Base-by-base conservation (phyloP, 2,113 vertebrate genomes). In the Platanista minor region DNA sequence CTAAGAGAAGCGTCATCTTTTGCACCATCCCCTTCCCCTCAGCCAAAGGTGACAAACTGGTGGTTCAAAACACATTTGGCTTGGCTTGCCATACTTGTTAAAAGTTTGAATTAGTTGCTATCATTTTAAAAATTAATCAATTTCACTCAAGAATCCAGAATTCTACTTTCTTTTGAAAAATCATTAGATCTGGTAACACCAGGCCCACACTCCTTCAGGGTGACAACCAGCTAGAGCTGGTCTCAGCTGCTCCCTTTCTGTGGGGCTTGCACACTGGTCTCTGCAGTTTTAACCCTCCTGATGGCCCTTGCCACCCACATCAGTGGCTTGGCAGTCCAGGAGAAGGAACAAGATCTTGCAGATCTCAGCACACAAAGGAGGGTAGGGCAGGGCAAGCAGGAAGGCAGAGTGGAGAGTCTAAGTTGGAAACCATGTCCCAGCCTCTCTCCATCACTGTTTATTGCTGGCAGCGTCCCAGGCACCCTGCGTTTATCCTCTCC, bases 141-240 rank as follows among this genome's bases (percentile, higher is more conserved):
- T 74, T 90, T 92, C 74, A 54, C 41, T 59, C 71, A 94, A 67
- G 85, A 94, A 59, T 91, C 94, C 93, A 95, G 91, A 91, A 93
- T 93, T 94, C 86, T 69, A 78, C n/a, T 96, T 97, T 93, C 94
- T 96, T 94, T 91, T 77, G 61, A 74, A 87, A 97, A 75, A 14
- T 74, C 88, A 74, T 66, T 87, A 69, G 27, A 90, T 64, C 85
- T 29, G 25, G 23, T 49, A 27, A 46, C 43, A 67, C 3, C 0
- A 67, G 83, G 41, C 23, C 49, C 75, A 39, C 9, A 18, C 6
- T 87, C 33, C 43, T n/a, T 12, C 15, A 6, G 0, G 8, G 43
- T 11, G 31, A 87, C 78, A 54, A 21, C 2, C 89, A 95, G 62
- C 20, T 15, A 6, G 6, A 59, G 49, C 80, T 33, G 31, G 43